Evolutionary conservation across 2,888 invertebrate species (phyloP).

Genomic region (Dendrolimus pini): DNA sequence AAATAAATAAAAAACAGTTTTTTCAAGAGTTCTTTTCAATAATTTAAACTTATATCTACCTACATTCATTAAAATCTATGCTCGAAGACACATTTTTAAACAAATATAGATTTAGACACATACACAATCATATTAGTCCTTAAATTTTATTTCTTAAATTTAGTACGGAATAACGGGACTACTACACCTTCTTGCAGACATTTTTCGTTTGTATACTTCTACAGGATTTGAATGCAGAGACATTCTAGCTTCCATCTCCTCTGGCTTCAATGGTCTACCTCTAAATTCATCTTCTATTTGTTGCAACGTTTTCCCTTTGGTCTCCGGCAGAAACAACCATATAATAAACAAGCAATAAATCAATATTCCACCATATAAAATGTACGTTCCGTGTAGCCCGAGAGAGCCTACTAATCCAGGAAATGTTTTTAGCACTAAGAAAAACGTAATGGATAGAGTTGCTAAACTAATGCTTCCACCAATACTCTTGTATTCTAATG

Average conservation of each 20-base stretch:
- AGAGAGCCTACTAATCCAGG: constrained; percentile 63
- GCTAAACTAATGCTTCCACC: constrained; percentile 78
- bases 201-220: constrained; percentile 26
- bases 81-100: no score
- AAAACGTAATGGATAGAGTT: constrained; percentile 73
- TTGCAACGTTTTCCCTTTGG: constrained; percentile 77
- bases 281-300: constrained; percentile 78
- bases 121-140: no score
- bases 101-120: no score
- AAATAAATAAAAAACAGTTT: no score
- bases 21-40: no score
- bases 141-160: no score
- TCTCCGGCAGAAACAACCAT: constrained; percentile 78
- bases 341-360: constrained; percentile 67
- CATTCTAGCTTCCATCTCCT: constrained; percentile 23
- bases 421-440: constrained; percentile 77
- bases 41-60: no score
- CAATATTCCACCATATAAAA: constrained; percentile 69
- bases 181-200: constrained; percentile 30
- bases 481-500: constrained; percentile 74
- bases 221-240: constrained; percentile 31
- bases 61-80: no score
- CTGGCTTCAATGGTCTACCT: constrained; percentile 24
- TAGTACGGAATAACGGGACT: constrained; percentile 4
- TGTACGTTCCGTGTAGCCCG: constrained; percentile 74